Base-by-base conservation (phyloP, 1,140 invertebrate genomes). In the Acyrthosiphon pisum region DNA sequence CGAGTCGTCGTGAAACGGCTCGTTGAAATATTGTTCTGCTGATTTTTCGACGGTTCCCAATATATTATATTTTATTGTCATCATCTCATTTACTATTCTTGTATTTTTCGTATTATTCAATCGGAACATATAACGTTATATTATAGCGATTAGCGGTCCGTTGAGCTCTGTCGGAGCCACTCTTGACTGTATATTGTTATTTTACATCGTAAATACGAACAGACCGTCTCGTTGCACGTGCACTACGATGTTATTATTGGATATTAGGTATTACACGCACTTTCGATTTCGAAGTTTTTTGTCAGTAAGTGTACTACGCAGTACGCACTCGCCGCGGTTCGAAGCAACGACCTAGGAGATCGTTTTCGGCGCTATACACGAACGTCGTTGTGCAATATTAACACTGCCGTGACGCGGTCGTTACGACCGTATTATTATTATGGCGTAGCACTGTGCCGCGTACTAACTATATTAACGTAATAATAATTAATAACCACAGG, bases 361-460 rank as follows among this genome's bases (percentile, higher is more conserved):
- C 60, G 60, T 76, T 76, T 76, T 76, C 60, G 60, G 60, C 30
- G 6, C 44, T 46, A 3, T n/a, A 18, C 30, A n/a, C 60, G 60
- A n/a, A n/a, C 60, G 60, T n/a, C 14, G 60, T 76, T 68, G 60
- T 68, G 60, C 60, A 68, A 68, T 68, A 68, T 68, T 68, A 30
- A 30, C 60, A 68, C 30, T 68, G 60, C 60, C 30, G 26, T 68
- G 30, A 68, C 26, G 60, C 30, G 60, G 60, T 76, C 60, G 30
- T 76, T 76, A 76, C n/a, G n/a, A 76, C 60, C n/a, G 18, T n/a
- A 76, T n/a, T 76, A 76, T 76, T 76, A n/a, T 76, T 53, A n/a
- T 30, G 9, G 30, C 14, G 14, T n/a, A 30, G 60, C 60, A n/a
- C n/a, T 76, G 4, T 30, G 30, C 41, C 41, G n/a, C 56, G 26